Base-by-base conservation (phyloP, 2,888 invertebrate species). In the Dynastes tityus region DNA sequence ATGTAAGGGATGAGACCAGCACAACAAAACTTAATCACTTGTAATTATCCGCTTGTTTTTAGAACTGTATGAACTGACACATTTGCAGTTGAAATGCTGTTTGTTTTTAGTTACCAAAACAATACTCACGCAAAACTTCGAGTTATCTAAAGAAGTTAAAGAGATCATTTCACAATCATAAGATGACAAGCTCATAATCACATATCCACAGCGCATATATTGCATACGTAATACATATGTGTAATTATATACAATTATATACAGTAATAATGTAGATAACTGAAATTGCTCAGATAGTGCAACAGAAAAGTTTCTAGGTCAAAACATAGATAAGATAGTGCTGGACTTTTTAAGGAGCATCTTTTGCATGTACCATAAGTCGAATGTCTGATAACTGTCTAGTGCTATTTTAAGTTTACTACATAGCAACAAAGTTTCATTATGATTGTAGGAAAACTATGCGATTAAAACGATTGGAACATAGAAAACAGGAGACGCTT, bases 231-330 rank as follows among this genome's bases (percentile, higher is more conserved):
- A 70, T 49, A 70, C 37, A 9, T 67, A 67, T n/a, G 40, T 65
- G 40, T 45, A 22, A 22, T 5, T 51, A 70, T 29, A 70, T 29
- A 70, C 27, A 45, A 11, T n/a, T 68, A 13, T 27, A 68, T 49
- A 68, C 22, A 49, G 5, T 67, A 40, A 63, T 45, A 45, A 73
- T 40, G 73, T 73, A 61, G 37, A 73, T 73, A 37, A 40, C 11
- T 67, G 22, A 11, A 58, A 40, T 58, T 22, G 22, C 6, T 51
- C 40, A 55, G 70, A 70, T 70, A 70, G 6, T n/a, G 16, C 11
- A 70, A 70, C 29, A 11, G 16, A 73, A 73, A 73, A 73, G 40
- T 51, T n/a, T 73, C 11, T 73, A 58, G 58, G 73, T 73, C 73
- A 73, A 58, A 73, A 22, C 32, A 9, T 40, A 16, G 73, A 73